Evolutionary conservation across 2,888 invertebrate genomes (phyloP).

Genomic region (Drosophila infuscata): DNA sequence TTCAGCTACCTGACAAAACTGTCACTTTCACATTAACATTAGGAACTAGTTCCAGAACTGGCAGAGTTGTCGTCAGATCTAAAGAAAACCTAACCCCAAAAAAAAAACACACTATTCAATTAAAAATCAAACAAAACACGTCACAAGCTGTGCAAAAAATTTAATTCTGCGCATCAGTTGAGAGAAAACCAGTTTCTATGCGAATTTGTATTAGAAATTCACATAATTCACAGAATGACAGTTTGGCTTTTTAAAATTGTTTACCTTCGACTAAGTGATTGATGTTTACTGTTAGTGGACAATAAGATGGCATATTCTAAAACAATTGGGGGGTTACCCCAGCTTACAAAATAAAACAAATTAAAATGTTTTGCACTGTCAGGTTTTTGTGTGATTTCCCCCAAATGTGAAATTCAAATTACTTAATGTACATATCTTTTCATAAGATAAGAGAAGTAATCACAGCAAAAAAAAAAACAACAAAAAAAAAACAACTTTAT

Average conservation of each 20-base stretch:
- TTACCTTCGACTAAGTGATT: conserved; percentile 31
- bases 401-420: background rate
- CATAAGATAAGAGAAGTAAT: conserved; percentile 2
- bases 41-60: conserved; percentile 1
- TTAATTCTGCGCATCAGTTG: conserved; percentile 8
- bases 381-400: conserved; percentile 9
- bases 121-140: conserved; percentile 4
- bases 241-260: conserved; percentile 22
- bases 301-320: conserved; percentile 1
- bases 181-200: conserved; percentile 23
- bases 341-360: background rate
- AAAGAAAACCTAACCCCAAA: background rate
- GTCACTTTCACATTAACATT: background rate
- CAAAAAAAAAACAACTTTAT: conserved; percentile 3
- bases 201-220: conserved; percentile 26
- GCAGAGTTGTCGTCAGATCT: background rate
- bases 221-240: conserved; percentile 26
- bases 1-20: conserved; percentile 1
- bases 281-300: conserved; percentile 25
- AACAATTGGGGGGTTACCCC: conserved; percentile 3
- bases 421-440: background rate
- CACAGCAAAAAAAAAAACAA: background rate
- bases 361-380: background rate
- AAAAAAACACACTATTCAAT: conserved; percentile 3
- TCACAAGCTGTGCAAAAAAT: conserved; percentile 8